Evolutionary conservation across 1,140 invertebrate genomes (phyloP), one percentile per base, ranked within the genome.

Genomic region (Mylabris phalerata): DNA sequence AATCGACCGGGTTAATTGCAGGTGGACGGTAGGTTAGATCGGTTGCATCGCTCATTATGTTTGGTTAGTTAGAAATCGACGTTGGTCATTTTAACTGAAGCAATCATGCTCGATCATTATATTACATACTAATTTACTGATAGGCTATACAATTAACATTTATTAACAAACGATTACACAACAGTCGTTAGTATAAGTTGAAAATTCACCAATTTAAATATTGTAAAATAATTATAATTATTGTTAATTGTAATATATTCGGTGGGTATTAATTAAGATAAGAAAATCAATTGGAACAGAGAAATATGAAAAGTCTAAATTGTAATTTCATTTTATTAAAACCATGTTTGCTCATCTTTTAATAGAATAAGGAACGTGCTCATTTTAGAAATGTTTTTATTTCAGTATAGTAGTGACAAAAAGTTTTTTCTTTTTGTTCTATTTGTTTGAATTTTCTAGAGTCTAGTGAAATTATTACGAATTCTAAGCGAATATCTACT

Each of bases 1-100:
- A 48, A 57, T 57, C 55, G 55, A 49, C 49, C 55, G 39, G 25
- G 40, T 43, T 57, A 57, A 57, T 57, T 57, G 47, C 42, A 57
- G 54, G 26, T 48, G 47, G 47, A 57, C 7, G 32, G 4, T 32
- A 7, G 4, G 32, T 32, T 32, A 32, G 46, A 57, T 40, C 26
- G 55, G 54, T 43, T 49, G 55, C 42, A 57, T 57, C 43, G 55
- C 49, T 57, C 40, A 57, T 57, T 57, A 57, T 27, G 47, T 44
- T 32, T 5, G 32, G 32, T 32, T n/a, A 47, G 55, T 57, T 49
- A 48, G 25, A 40, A 48, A 40, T 48, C 55, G 26, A 48, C 40
- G 47, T 48, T 48, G 38, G 26, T 25, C 47, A 57, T 48, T 57
- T 57, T 49, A 57, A 57, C 55, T 57, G 55, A 48, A 54, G 55